These are phyloP conservation scores for Strix aluco DNA, from an alignment of 2,113 vertebrate genomes.

Conservation along the genomic window DNA sequence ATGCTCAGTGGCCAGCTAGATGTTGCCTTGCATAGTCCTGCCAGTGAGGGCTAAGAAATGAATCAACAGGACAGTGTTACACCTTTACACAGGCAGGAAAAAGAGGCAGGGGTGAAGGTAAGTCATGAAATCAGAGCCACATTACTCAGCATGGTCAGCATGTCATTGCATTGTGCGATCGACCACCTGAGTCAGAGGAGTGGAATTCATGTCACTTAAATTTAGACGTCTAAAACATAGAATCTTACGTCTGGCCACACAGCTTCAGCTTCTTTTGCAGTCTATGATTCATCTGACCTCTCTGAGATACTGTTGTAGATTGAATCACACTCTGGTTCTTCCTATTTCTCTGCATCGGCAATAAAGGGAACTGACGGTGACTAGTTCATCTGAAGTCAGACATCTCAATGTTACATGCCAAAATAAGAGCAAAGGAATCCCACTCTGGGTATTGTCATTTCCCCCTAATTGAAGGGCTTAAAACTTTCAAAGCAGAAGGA, in stretches of 20 bases:
- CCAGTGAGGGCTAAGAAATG: background rate
- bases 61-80: background rate
- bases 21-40: background rate
- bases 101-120: background rate
- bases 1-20: background rate
- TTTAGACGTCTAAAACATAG: background rate
- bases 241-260: background rate
- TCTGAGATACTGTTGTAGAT: background rate
- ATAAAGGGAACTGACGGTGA: background rate
- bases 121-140: background rate
- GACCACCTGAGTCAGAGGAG: slow-evolving; percentile 15
- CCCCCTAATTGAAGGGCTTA: slow-evolving; percentile 34
- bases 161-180: background rate
- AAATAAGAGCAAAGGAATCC: slow-evolving; percentile 43
- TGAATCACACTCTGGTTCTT: slow-evolving; percentile 32
- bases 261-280: slow-evolving; percentile 17
- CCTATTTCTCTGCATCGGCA: background rate
- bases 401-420: background rate
- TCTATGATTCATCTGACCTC: slow-evolving; percentile 49
- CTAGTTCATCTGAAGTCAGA: slow-evolving; percentile 1
- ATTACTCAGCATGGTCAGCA: background rate
- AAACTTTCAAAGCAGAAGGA: slow-evolving; percentile 49
- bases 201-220: background rate
- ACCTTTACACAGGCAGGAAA: background rate
- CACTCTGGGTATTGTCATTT: slow-evolving; percentile 48